Base-by-base conservation (phyloP, 2,797 vertebrate genomes). In the Fratercula arctica region DNA sequence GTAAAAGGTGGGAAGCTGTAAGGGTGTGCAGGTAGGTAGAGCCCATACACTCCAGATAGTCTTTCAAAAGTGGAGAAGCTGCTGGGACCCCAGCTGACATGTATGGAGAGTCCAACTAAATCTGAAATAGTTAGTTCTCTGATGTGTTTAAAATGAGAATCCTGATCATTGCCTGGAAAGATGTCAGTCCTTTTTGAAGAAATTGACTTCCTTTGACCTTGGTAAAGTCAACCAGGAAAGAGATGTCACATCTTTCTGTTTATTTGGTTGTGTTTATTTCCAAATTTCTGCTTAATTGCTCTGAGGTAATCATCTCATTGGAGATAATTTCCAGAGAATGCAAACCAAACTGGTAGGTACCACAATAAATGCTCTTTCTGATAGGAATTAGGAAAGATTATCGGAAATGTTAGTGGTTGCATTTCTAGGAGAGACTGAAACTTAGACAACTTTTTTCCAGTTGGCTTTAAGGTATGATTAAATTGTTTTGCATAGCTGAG, bases 401-500 rank as follows among this genome's bases (percentile, higher is more conserved):
- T 26, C 92, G 75, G 45, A 83, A 94, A 85, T 48, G n/a, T 89
- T 83, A 93, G 46, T 0, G 1, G 39, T 31, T 92, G 9, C 7
- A 11, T 87, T 95, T 96, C 83, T 78, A 95, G 73, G 46, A 75
- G 63, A 93, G 14, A 18, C 16, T 76, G 84, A 83, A 86, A 91
- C 57, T 89, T 81, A 79, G 88, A 76, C 68, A 87, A 86, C 35
- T 69, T 83, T 78, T 94, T 96, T 78, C 94, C 69, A 72, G 43
- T 73, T 89, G 66, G 31, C 75, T 91, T 87, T 81, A 94, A 94
- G 54, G 66, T 96, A 51, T 84, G 81, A 92, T 95, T 95, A 95
- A 90, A 64, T 92, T 93, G 89, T 93, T 96, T 96, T 95, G 81
- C 92, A 78, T 56, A 78, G 87, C 51, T 81, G 84, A 95, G 88